A percentile compares a stretch with the other conserved stretches of the same genome.
phyloP scores from a whole-genome alignment of 2,888 invertebrate genomes.

The Trachelus troglodyta region DNA sequence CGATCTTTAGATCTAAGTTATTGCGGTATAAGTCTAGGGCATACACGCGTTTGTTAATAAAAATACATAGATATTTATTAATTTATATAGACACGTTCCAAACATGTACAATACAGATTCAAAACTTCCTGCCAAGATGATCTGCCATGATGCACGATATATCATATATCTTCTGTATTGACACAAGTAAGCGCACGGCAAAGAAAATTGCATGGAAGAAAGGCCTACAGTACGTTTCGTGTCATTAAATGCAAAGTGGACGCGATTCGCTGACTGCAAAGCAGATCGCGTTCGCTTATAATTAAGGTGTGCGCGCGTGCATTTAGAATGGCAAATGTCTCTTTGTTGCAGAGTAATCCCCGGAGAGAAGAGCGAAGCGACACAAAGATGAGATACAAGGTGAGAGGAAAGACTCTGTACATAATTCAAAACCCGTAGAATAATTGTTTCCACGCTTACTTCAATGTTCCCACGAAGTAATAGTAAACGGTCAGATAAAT shows the following conservation, averaged over 20 bases:
- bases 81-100: no score
- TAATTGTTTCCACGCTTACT: neutral
- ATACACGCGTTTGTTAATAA: no score
- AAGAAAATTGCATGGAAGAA: conserved; percentile 11
- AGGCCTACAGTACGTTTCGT: conserved; percentile 32
- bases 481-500: neutral
- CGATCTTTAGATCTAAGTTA: neutral
- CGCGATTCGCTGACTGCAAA: conserved; percentile 27
- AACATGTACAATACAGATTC: neutral
- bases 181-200: neutral
- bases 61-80: neutral
- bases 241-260: conserved; percentile 45
- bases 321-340: conserved; percentile 15
- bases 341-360: conserved; percentile 42
- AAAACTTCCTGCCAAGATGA: neutral
- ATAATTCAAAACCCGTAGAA: neutral
- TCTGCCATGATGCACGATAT: neutral
- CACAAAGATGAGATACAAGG: conserved; percentile 57
- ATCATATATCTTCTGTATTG: neutral
- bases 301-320: neutral
- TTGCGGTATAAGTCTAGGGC: neutral
- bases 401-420: conserved; percentile 31
- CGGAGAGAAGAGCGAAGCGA: conserved; percentile 8
- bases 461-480: neutral
- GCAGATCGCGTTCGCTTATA: neutral